Evolutionary conservation across 2,797 vertebrate genomes (phyloP).

Genomic region (Hipposideros larvatus): DNA sequence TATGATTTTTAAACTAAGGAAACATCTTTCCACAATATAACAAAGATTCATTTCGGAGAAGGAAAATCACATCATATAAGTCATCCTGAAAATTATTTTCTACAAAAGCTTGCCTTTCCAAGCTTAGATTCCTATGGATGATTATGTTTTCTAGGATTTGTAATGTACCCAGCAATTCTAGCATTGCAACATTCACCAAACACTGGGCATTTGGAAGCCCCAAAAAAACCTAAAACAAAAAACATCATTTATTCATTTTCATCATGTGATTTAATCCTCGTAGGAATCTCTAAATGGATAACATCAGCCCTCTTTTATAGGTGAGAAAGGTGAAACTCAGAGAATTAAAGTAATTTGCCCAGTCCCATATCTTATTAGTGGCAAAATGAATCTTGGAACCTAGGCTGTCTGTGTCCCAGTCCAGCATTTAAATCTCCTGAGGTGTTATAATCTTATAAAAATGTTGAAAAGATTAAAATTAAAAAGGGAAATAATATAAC

Average conservation of each 20-base stretch:
- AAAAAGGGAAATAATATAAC: slow-evolving; percentile 76
- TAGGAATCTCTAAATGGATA: not conserved
- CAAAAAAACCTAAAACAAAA: slow-evolving; percentile 4
- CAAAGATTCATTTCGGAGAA: slow-evolving; percentile 39
- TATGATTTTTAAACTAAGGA: not conserved
- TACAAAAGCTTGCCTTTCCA: not conserved
- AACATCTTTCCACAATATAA: not conserved
- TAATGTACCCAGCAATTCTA: not conserved
- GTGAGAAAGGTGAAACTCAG: not conserved
- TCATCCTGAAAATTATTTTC: slow-evolving; percentile 40
- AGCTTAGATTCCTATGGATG: not conserved
- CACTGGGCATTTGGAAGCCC: not conserved
- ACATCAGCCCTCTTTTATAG: not conserved
- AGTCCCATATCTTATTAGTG: not conserved
- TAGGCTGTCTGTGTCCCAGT: slow-evolving; percentile 30
- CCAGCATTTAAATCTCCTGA: slow-evolving; percentile 55
- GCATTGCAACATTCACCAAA: slow-evolving; percentile 24
- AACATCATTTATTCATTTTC: not conserved
- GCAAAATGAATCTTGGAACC: slow-evolving; percentile 35
- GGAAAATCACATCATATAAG: not conserved
- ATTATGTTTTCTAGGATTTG: not conserved
- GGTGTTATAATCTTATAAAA: slow-evolving; percentile 82
- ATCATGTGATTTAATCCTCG: slow-evolving; percentile 8
- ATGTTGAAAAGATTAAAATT: slow-evolving; percentile 78
- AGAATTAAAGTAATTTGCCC: slow-evolving; percentile 35